Conservation (phyloP, 1,140 invertebrate species). For the Paraescarpia echinospica region DNA sequence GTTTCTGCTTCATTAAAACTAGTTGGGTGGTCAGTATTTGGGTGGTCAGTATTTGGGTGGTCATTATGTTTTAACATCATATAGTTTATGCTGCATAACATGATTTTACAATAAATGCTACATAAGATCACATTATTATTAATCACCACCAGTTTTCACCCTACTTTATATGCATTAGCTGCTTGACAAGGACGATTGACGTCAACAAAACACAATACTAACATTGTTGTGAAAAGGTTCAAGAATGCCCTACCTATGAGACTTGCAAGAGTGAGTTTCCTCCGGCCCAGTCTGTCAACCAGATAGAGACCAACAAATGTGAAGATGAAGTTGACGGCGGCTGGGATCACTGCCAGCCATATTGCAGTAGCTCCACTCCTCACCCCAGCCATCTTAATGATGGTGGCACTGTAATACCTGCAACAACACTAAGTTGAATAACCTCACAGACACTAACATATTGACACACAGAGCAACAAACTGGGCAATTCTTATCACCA, state of each 20-base stretch:
- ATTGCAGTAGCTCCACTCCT: conserved; percentile 62
- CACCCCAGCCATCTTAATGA: conserved; percentile 68
- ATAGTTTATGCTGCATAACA: no score
- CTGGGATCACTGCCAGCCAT: conserved; percentile 65
- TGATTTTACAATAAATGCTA: no score
- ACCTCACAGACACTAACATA: no score
- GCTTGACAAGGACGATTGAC: neutral
- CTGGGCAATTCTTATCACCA: no score
- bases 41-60: no score
- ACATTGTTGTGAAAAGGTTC: neutral
- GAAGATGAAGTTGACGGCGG: conserved; percentile 65
- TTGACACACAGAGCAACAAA: no score
- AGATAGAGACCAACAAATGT: conserved; percentile 66
- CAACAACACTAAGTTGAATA: conserved; percentile 19
- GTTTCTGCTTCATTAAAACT: no score
- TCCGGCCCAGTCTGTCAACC: conserved; percentile 66
- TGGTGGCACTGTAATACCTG: conserved; percentile 69
- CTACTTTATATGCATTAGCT: neutral
- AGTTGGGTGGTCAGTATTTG: no score
- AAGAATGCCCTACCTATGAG: conserved; percentile 56
- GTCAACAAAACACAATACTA: neutral
- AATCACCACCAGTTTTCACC: no score
- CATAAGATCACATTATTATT: no score
- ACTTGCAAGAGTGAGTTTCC: conserved; percentile 62
- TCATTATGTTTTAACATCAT: no score